Evolutionary conservation across 2,797 vertebrate species (phyloP), one percentile per base, ranked within the genome.

Genomic region (Phoebastria nigripes): DNA sequence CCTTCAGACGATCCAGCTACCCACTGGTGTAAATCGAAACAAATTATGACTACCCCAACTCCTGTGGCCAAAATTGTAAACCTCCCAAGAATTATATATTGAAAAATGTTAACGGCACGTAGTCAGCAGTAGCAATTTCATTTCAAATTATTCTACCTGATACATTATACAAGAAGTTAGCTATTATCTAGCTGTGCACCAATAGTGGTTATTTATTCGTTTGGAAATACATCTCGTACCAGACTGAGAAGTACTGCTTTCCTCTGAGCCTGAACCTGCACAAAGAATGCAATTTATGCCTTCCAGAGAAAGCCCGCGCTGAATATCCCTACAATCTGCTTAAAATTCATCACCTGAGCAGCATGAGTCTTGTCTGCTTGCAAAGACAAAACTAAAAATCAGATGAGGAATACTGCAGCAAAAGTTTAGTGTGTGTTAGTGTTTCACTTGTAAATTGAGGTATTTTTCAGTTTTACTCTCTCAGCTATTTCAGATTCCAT

Each of bases 191-290:
- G 86, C 70, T 74, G 59, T 51, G 49, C 70, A 51, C 20, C 63
- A 66, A 41, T 66, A 93, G 91, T 59, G 93, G 90, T 82, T 96
- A 94, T 96, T 97, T 95, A 95, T 96, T 97, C 52, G 21, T 78
- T 89, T 94, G 90, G 70, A 97, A 96, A 97, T 65, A 39, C 29
- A 74, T 88, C 78, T 93, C 44, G 56, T 67, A 85, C 52, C 81
- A 81, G 78, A 54, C 82, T 86, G 81, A 72, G 85, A 94, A 95
- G 82, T 7, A 89, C 66, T 73, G 81, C 69, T 96, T 94, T 78
- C 61, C 88, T 91, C 87, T 19, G 89, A 97, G 94, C 55, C 82
- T 55, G 73, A 91, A 82, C 65, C 81, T 73, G 52, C 91, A 91
- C 82, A 72, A 39, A 93, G 13, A 24, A 12, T 7, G 5, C 18